Evolutionary conservation across 2,797 vertebrate genomes (phyloP), one percentile per base, ranked within the genome.

Genomic region (Lepilemur septentrionalis): DNA sequence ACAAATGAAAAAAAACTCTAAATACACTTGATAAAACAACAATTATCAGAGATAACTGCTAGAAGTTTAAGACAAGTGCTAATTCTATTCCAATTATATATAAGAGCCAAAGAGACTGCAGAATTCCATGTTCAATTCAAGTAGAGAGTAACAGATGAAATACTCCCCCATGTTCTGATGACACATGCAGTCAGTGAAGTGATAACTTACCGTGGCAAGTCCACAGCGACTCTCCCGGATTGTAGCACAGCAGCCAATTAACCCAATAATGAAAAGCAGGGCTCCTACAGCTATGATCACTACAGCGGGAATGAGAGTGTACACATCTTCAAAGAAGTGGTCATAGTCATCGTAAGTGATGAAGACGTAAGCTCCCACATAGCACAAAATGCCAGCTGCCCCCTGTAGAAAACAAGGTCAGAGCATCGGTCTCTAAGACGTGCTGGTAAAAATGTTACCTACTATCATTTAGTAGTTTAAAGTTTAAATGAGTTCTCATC

Each of bases 321-420:
- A 99, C 89, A 99, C 99, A 0, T 99, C 99, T 97, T 99, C 99
- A 87, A 99, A 99, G 99, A 99, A 99, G 97, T 99, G 99, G 94
- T 99, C 99, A 0, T 99, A 99, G 98, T 99, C 99, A 3, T 99
- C 99, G 0, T 99, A 99, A 0, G 99, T 99, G 98, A 99, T 99
- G 94, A 99, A 99, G 97, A 99, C 99, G n/a, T 99, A 99, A 93
- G 99, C 99, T 84, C 99, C 99, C 41, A 99, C 99, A 12, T 99
- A 99, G 98, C 99, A 99, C 85, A 99, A 98, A 88, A 99, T 99
- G 76, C 99, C 99, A 83, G 99, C 99, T 48, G 99, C 99, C 61
- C 99, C 99, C 99, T 99, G 85, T 12, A 92, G 83, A 0, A 95
- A 67, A 97, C 12, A 98, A 41, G 4, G 48, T 30, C 38, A n/a